Conservation (phyloP, 2,113 vertebrate species). For the Cheilinus undulatus region DNA sequence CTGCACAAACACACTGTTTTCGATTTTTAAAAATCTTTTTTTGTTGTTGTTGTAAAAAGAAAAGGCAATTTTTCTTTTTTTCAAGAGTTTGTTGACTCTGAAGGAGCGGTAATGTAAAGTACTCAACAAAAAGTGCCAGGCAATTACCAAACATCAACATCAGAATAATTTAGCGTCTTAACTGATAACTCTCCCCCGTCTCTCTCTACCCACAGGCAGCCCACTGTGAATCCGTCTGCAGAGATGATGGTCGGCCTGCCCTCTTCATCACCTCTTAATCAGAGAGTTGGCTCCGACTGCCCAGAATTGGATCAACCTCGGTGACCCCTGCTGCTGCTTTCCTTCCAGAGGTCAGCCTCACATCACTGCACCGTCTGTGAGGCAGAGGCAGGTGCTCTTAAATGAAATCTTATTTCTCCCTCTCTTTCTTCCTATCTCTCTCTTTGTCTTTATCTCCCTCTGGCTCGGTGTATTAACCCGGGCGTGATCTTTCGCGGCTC, state of each 20-base stretch:
- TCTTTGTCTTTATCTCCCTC: conserved; percentile 70
- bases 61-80: too few relatives aligned
- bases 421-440: conserved; percentile 51
- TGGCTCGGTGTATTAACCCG: conserved; percentile 64
- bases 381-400: conserved; percentile 47
- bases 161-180: neutral
- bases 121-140: neutral
- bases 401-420: conserved; percentile 70
- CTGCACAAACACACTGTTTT: too few relatives aligned
- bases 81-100: too few relatives aligned
- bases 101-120: neutral
- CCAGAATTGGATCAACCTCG: conserved; percentile 73
- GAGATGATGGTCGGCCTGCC: conserved; percentile 55
- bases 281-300: conserved; percentile 60
- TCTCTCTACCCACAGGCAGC: conserved; percentile 11
- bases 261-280: conserved; percentile 74
- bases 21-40: too few relatives aligned
- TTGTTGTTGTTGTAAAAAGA: too few relatives aligned
- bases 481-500: conserved; percentile 54
- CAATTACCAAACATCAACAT: neutral
- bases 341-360: conserved; percentile 70
- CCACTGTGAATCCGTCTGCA: conserved; percentile 35
- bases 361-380: conserved; percentile 54
- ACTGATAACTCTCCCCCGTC: conserved; percentile 19
- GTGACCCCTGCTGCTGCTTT: conserved; percentile 61